Evolutionary conservation across 2,797 vertebrate species (phyloP).

Genomic region (Leuciscus waleckii): DNA sequence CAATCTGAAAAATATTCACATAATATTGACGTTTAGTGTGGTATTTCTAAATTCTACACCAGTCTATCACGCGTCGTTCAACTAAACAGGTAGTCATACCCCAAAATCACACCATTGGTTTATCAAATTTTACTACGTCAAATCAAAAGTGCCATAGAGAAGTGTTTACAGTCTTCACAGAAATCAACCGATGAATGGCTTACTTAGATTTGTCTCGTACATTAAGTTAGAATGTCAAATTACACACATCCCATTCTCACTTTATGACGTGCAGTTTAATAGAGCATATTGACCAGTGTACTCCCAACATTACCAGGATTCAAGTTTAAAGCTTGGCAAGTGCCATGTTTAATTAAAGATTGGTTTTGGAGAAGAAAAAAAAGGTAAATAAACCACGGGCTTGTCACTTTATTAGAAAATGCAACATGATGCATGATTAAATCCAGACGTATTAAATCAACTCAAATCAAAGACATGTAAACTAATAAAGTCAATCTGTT

Average conservation of each 20-base stretch:
- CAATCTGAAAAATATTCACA: neutral
- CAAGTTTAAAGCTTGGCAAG: neutral
- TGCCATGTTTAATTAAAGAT: neutral
- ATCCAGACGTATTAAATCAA: no score
- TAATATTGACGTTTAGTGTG: neutral
- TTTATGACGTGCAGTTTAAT: neutral
- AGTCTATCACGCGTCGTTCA: neutral
- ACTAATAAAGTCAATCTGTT: no score
- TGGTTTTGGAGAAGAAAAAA: no score
- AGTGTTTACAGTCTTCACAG: neutral
- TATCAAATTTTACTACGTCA: neutral
- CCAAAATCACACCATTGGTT: neutral
- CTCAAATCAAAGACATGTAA: no score
- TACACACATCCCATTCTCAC: neutral
- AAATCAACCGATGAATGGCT: neutral
- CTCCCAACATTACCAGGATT: neutral
- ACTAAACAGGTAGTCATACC: neutral
- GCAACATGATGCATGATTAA: no score
- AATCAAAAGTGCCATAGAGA: neutral
- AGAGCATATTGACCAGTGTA: neutral
- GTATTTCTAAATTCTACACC: neutral
- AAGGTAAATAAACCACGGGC: no score
- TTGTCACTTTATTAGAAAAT: no score
- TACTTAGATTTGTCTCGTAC: neutral
- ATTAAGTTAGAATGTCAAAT: neutral